A percentile compares a stretch with the other conserved stretches of the same genome.
These are phyloP conservation scores for Sceloporus undulatus DNA, from an alignment of 2,113 vertebrate genomes.

Conservation along the genomic window DNA sequence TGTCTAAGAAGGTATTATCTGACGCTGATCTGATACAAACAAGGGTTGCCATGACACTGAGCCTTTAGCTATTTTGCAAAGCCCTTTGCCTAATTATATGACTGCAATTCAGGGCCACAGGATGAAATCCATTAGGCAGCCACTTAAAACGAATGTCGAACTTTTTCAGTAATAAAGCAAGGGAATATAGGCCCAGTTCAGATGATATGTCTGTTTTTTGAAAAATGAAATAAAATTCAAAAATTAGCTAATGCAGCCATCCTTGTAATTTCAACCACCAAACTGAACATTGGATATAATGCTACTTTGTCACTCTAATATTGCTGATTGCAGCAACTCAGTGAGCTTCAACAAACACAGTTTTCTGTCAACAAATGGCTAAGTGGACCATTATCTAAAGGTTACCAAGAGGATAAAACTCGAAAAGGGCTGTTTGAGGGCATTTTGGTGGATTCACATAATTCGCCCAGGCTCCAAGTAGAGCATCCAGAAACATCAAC, in stretches of 20 bases:
- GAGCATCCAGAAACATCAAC: too few relatives aligned
- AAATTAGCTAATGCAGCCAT: neutral
- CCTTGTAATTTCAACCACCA: neutral
- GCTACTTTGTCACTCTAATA: too few relatives aligned
- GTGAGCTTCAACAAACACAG: neutral
- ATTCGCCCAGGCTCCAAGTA: too few relatives aligned
- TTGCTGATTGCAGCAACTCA: neutral
- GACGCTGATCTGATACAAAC: slow-evolving; percentile 1
- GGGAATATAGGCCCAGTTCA: too few relatives aligned
- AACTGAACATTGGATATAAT: neutral
- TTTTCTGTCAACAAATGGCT: neutral
- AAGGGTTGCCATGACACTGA: slow-evolving; percentile 19
- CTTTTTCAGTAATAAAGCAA: neutral
- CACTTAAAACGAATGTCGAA: neutral
- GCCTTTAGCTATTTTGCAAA: slow-evolving; percentile 19
- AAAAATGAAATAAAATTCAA: neutral
- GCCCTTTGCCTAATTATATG: slow-evolving; percentile 12
- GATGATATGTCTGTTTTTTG: neutral
- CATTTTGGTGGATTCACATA: too few relatives aligned
- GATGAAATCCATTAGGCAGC: slow-evolving; percentile 2
- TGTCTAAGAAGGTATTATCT: slow-evolving; percentile 15
- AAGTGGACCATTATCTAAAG: neutral
- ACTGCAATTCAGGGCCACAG: neutral
- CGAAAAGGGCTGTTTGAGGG: neutral
- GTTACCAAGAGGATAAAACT: neutral